Conservation (phyloP, 2,797 vertebrate species). For the Danio albolineatus region DNA sequence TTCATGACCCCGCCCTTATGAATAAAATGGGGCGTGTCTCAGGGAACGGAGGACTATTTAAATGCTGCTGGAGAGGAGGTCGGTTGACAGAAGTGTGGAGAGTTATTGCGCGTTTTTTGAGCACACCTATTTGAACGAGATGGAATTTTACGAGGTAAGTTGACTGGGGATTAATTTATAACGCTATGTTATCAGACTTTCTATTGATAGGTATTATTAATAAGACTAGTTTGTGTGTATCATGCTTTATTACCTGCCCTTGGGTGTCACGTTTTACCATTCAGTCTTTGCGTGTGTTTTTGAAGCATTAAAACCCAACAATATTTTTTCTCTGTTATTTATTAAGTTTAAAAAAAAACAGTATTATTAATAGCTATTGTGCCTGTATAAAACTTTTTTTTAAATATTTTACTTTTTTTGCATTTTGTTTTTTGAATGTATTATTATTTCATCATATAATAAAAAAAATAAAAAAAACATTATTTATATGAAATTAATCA, state of each 20-base stretch:
- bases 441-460: too few species aligned
- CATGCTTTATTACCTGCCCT: neutral
- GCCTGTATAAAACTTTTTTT: too few species aligned
- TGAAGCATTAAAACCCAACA: neutral
- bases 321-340: too few species aligned
- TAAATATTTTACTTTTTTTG: too few species aligned
- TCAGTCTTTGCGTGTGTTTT: neutral
- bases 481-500: conserved; percentile 3
- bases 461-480: too few species aligned
- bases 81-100: conserved; percentile 1
- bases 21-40: neutral
- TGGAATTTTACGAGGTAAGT: conserved; percentile 60
- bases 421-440: too few species aligned
- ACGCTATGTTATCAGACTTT: neutral
- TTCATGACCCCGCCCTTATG: neutral
- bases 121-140: conserved; percentile 1
- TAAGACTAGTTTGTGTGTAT: neutral
- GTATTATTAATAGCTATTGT: too few species aligned
- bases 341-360: too few species aligned
- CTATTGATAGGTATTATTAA: neutral
- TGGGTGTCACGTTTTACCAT: neutral
- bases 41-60: neutral
- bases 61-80: conserved; percentile 5
- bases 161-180: neutral
- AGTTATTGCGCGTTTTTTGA: neutral